These are phyloP conservation scores for Megalopta genalis DNA, from an alignment of 1,140 invertebrate genomes.

Conservation along the genomic window DNA sequence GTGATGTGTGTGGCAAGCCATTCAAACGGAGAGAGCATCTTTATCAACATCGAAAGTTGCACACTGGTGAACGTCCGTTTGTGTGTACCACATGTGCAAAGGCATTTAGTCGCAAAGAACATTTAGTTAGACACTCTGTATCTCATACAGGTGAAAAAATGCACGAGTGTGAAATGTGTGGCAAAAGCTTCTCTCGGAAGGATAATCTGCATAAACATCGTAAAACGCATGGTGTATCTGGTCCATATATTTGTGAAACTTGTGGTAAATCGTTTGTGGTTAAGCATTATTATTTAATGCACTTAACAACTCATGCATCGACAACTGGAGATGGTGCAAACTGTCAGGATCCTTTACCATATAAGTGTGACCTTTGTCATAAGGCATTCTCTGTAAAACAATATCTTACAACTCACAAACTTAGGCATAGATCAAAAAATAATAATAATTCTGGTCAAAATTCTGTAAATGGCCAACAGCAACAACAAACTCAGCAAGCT, in stretches of 20 bases:
- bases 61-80: constrained; percentile 89
- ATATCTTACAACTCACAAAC: constrained; percentile 79
- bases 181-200: constrained; percentile 88
- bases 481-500: constrained; percentile 56
- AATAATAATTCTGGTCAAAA: constrained; percentile 56
- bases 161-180: constrained; percentile 88
- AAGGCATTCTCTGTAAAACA: constrained; percentile 81
- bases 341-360: constrained; percentile 76
- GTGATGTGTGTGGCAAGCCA: constrained; percentile 82
- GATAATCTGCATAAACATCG: constrained; percentile 88
- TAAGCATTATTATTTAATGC: constrained; percentile 85
- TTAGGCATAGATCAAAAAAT: constrained; percentile 77
- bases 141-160: constrained; percentile 88
- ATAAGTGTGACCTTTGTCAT: constrained; percentile 81
- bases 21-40: constrained; percentile 84
- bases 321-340: constrained; percentile 66
- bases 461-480: constrained; percentile 48
- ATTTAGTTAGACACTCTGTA: constrained; percentile 86
- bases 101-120: constrained; percentile 87
- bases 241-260: constrained; percentile 86
- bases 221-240: constrained; percentile 84
- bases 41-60: constrained; percentile 84
- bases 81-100: constrained; percentile 86
- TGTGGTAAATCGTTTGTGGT: constrained; percentile 88
- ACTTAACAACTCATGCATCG: constrained; percentile 79